Conservation (phyloP, 2,113 vertebrate genomes). For the Thamnaconus septentrionalis region DNA sequence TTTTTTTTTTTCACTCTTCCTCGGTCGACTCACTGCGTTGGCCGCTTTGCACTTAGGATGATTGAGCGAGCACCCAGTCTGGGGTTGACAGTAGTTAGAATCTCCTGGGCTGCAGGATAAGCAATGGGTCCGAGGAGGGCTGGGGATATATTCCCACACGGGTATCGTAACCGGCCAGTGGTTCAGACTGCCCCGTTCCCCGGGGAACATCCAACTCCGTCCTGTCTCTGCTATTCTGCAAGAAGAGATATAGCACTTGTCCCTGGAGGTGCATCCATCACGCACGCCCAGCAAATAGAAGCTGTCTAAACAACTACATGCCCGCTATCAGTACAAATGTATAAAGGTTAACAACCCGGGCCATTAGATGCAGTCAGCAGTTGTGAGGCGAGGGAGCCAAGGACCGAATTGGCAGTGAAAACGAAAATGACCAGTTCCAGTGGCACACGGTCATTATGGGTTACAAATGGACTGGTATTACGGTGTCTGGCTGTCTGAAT, state of each 20-base stretch:
- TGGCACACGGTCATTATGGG: conserved; percentile 71
- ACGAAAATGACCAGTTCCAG: conserved; percentile 70
- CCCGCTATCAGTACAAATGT: conserved; percentile 59
- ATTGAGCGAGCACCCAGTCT: conserved; percentile 67
- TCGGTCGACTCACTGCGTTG: conserved; percentile 46
- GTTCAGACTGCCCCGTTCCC: conserved; percentile 54
- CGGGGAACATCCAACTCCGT: conserved; percentile 48
- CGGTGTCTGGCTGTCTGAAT: conserved; percentile 75
- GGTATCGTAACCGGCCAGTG: conserved; percentile 57
- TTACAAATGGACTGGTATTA: conserved; percentile 72
- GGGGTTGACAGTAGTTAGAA: conserved; percentile 57
- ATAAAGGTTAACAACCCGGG: conserved; percentile 62
- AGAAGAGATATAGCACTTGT: conserved; percentile 63
- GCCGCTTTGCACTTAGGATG: conserved; percentile 65
- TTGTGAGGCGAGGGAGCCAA: conserved; percentile 48
- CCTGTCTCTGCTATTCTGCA: conserved; percentile 53
- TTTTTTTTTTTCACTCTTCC: conserved; percentile 25
- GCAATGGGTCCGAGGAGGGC: conserved; percentile 11
- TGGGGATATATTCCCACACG: conserved; percentile 56
- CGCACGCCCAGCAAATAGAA: conserved; percentile 68
- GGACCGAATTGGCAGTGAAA: conserved; percentile 61
- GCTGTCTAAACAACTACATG: conserved; percentile 72
- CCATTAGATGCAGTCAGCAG: conserved; percentile 63
- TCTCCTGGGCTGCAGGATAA: conserved; percentile 56
- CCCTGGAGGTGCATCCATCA: conserved; percentile 71